Evolutionary conservation across 2,797 vertebrate genomes (phyloP).

Genomic region (Gallinago nigripennis): DNA sequence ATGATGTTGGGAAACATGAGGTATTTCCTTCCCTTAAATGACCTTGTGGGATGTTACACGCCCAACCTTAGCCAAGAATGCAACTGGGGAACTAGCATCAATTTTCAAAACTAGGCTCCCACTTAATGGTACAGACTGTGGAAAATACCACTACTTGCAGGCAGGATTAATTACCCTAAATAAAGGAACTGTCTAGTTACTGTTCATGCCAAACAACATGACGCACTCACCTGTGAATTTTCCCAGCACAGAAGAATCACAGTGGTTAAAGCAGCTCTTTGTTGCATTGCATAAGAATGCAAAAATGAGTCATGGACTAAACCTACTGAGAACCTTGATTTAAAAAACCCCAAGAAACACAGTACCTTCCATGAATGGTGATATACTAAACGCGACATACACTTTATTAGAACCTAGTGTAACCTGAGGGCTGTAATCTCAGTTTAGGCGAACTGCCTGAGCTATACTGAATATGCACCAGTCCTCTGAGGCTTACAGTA

Average conservation of each 20-base stretch:
- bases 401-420: neutral
- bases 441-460: neutral
- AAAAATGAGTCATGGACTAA: conserved; percentile 37
- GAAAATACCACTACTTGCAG: conserved; percentile 40
- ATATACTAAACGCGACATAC: neutral
- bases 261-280: neutral
- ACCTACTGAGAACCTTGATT: neutral
- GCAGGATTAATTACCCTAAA: conserved; percentile 48
- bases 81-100: conserved; percentile 20
- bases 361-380: neutral
- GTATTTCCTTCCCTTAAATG: conserved; percentile 71
- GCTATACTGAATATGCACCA: conserved; percentile 5
- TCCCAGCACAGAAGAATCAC: conserved; percentile 21
- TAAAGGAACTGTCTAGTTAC: conserved; percentile 29
- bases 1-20: conserved; percentile 57
- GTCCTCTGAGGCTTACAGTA: neutral
- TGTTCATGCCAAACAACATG: conserved; percentile 13
- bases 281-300: neutral
- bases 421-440: conserved; percentile 8
- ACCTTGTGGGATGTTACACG: conserved; percentile 49
- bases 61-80: conserved; percentile 49
- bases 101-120: conserved; percentile 20
- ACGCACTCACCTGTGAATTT: conserved; percentile 60
- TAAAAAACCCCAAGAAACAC: neutral
- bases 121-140: conserved; percentile 1